Percentiles rank a stretch among this genome's conserved stretches.
Conservation (phyloP, 2,888 invertebrate species). For the Drosophila tanythrix region DNA sequence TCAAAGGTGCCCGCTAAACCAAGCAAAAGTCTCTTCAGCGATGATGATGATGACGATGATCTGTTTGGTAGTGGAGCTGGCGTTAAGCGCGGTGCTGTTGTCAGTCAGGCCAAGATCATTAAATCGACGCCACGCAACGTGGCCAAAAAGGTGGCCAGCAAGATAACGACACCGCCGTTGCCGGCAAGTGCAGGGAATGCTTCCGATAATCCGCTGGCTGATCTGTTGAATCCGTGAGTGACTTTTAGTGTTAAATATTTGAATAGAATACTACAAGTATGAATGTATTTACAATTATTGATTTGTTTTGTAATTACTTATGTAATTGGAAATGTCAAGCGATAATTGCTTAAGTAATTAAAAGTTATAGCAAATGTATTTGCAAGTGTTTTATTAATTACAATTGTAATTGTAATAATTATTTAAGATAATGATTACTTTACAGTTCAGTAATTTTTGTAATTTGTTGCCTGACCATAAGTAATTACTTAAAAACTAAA, state of each 20-base stretch:
- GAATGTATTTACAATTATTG: slow-evolving; percentile 53
- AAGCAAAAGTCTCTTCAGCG: slow-evolving; percentile 69
- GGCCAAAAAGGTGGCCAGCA: slow-evolving; percentile 25
- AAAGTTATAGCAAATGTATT: not conserved
- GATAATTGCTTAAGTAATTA: slow-evolving; percentile 5
- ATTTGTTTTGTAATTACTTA: slow-evolving; percentile 29
- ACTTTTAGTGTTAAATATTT: slow-evolving; percentile 28
- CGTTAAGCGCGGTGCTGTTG: slow-evolving; percentile 1
- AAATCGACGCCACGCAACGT: slow-evolving; percentile 25
- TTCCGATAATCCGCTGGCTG: slow-evolving; percentile 79
- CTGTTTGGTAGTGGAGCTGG: slow-evolving; percentile 68
- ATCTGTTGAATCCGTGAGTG: slow-evolving; percentile 64
- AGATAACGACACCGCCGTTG: slow-evolving; percentile 22
- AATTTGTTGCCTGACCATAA: not conserved
- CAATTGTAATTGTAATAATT: not conserved
- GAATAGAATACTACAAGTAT: slow-evolving; percentile 38
- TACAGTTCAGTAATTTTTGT: not conserved
- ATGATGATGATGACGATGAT: slow-evolving; percentile 83
- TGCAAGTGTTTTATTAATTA: not conserved
- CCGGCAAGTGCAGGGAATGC: slow-evolving; percentile 37
- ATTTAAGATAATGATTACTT: slow-evolving; percentile 1
- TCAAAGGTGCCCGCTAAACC: slow-evolving; percentile 21
- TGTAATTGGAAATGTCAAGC: slow-evolving; percentile 7
- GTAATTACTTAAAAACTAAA: not conserved
- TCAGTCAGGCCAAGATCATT: slow-evolving; percentile 18